Percentiles rank a stretch among this genome's conserved stretches.
Conservation (phyloP, 2,797 vertebrate species). For the Sylvilagus floridanus region DNA sequence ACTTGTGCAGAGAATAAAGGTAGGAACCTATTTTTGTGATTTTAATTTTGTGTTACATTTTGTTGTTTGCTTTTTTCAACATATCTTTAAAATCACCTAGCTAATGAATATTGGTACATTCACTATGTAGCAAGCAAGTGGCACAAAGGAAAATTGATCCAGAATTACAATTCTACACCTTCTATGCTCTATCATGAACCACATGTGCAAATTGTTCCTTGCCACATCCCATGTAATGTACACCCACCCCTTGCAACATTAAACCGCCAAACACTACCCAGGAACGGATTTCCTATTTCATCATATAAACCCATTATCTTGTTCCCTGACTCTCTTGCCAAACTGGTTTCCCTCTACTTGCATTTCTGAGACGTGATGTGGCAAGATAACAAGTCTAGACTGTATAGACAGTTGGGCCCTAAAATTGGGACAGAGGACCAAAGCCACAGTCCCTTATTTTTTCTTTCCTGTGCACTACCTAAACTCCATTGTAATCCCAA, state of each 20-base stretch:
- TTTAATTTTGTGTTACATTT: not conserved
- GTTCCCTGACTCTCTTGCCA: constrained; percentile 78
- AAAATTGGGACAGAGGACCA: constrained; percentile 43
- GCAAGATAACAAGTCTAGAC: constrained; percentile 77
- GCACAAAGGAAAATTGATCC: not conserved
- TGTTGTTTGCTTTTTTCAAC: constrained; percentile 29
- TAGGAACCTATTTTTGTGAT: not conserved
- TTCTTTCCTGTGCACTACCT: not conserved
- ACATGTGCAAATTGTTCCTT: constrained; percentile 18
- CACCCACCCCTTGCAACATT: constrained; percentile 69
- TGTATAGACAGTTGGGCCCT: constrained; percentile 62
- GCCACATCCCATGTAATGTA: constrained; percentile 36
- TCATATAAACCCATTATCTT: constrained; percentile 80
- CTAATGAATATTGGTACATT: constrained; percentile 19
- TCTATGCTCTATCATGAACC: not conserved
- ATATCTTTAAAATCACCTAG: constrained; percentile 58
- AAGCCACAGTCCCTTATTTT: not conserved
- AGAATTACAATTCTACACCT: not conserved
- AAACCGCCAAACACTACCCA: constrained; percentile 78
- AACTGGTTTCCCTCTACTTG: constrained; percentile 76
- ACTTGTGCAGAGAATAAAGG: constrained; percentile 52
- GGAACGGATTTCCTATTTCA: constrained; percentile 83
- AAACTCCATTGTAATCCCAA: not conserved
- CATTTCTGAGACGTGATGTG: constrained; percentile 65
- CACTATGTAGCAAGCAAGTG: not conserved